Percentiles rank a stretch among this genome's conserved stretches.
These are phyloP conservation scores for Morus bassanus DNA, from an alignment of 2,797 vertebrate species.

Conservation along the genomic window DNA sequence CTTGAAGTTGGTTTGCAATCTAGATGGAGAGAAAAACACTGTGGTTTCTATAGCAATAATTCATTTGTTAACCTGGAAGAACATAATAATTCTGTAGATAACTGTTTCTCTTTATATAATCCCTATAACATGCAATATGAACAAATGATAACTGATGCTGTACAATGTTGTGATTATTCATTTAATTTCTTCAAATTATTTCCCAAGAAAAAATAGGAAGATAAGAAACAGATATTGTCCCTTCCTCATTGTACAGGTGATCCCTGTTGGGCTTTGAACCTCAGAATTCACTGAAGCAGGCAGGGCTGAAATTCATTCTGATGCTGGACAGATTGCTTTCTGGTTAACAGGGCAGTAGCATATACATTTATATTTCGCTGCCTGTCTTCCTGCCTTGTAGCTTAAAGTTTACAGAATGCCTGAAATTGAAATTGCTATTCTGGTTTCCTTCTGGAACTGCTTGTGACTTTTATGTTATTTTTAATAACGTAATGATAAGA, in stretches of 20 bases:
- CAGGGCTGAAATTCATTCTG: slow-evolving; percentile 1
- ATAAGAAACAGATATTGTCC: neutral
- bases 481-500: slow-evolving; percentile 21
- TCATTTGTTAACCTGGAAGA: slow-evolving; percentile 36
- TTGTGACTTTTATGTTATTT: slow-evolving; percentile 43
- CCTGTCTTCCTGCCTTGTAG: neutral
- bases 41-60: slow-evolving; percentile 62
- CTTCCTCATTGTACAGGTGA: neutral
- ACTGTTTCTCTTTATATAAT: neutral
- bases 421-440: slow-evolving; percentile 9
- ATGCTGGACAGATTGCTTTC: neutral
- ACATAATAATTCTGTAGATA: neutral
- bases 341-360: neutral
- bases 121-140: neutral
- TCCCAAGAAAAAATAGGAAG: neutral
- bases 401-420: neutral
- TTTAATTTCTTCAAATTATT: neutral
- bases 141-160: neutral
- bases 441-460: slow-evolving; percentile 38
- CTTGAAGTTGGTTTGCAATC: neutral
- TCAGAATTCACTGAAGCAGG: neutral
- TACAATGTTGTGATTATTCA: neutral
- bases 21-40: neutral
- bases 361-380: neutral
- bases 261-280: neutral